A percentile compares a stretch with the other conserved stretches of the same genome.
phyloP scores from a whole-genome alignment of 2,113 vertebrate species.

The Gymnogyps californianus region DNA sequence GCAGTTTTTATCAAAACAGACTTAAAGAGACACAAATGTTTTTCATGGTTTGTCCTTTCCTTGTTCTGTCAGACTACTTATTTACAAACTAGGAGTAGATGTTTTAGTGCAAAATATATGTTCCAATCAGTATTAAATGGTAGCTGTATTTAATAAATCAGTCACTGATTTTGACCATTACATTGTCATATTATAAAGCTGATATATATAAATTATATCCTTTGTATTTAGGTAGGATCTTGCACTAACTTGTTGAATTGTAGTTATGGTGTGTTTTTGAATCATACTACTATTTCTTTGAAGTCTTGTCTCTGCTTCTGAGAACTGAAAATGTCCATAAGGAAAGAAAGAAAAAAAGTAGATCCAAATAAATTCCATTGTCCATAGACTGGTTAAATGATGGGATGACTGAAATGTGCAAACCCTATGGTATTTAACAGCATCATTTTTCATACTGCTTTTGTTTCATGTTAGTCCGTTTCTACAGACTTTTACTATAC shows the following conservation, averaged over 20 bases:
- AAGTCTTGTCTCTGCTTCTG: background rate
- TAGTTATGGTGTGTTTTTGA: background rate
- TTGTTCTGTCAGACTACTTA: background rate
- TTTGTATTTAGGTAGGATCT: background rate
- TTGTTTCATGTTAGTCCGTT: background rate
- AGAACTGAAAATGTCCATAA: background rate
- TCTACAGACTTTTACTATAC: background rate
- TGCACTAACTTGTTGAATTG: background rate
- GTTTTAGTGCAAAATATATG: background rate
- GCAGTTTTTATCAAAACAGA: background rate
- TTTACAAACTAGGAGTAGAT: background rate
- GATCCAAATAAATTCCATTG: background rate
- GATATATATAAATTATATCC: rapidly evolving
- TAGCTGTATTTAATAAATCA: background rate
- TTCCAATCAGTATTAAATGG: background rate
- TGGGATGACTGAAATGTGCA: background rate
- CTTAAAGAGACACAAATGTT: background rate
- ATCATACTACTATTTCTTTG: background rate
- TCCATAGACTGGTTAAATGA: background rate
- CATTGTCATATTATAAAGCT: background rate
- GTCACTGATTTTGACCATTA: background rate
- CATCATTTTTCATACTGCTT: background rate
- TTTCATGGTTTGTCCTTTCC: background rate
- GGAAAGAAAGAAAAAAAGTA: background rate
- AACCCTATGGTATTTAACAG: background rate